Evolutionary conservation across 2,888 invertebrate genomes (phyloP).

Genomic region (Onthophagus sagittarius): DNA sequence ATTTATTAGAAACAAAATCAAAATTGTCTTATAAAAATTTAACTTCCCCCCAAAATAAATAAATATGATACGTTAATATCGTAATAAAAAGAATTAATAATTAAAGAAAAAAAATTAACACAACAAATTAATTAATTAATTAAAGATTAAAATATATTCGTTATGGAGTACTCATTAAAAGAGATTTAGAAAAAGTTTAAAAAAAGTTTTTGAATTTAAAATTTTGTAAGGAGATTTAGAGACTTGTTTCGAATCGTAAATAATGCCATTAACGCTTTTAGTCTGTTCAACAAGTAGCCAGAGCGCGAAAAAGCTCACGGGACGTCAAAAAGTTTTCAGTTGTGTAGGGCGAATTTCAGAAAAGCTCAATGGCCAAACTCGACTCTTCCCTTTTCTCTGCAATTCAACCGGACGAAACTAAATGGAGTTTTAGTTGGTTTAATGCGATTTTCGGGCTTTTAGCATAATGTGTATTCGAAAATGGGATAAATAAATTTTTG

Average conservation of each 20-base stretch:
- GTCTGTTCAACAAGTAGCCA: neutral
- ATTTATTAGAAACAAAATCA: slow-evolving; percentile 19
- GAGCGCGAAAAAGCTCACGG: neutral
- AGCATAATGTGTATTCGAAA: neutral
- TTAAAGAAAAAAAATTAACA: neutral
- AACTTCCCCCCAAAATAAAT: slow-evolving; percentile 19
- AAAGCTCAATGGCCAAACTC: neutral
- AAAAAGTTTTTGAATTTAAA: neutral
- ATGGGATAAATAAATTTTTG: too few species aligned
- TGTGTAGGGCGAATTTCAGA: neutral
- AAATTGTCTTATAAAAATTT: slow-evolving; percentile 7
- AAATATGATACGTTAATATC: slow-evolving; percentile 28
- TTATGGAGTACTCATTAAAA: too few species aligned
- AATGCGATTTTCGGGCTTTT: neutral
- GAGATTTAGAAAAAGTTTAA: neutral
- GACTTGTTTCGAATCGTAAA: neutral
- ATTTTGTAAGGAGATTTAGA: neutral
- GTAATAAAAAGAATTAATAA: slow-evolving; percentile 11
- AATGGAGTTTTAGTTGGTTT: neutral
- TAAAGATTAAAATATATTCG: neutral
- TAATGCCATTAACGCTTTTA: neutral
- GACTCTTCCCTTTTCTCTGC: too few species aligned
- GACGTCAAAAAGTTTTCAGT: neutral
- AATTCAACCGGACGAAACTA: neutral
- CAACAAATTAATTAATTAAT: neutral